Evolutionary conservation across 1,140 invertebrate species (phyloP).

Genomic region (Philopotamus ludificatus): DNA sequence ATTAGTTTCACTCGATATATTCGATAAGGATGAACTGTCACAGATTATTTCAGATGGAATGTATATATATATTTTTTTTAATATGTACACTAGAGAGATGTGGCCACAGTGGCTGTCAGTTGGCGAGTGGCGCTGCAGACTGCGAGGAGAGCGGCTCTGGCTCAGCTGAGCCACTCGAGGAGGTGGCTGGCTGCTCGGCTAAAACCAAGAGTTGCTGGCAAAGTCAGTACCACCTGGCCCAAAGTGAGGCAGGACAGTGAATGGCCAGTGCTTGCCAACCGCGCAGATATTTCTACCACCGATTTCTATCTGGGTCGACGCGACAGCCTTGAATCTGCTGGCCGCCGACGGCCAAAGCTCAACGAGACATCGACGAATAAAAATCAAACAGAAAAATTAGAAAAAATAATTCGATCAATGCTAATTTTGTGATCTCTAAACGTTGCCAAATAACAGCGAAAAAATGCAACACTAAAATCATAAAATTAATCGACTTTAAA

Average conservation of each 20-base stretch:
- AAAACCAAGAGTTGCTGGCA: constrained; percentile 36
- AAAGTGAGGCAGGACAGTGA: constrained; percentile 40
- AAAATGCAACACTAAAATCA: not conserved
- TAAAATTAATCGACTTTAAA: too few relatives aligned
- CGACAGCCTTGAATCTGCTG: constrained; percentile 36
- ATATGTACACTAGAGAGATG: constrained; percentile 36
- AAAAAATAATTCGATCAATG: not conserved
- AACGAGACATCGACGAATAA: not conserved
- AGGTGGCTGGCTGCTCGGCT: constrained; percentile 36
- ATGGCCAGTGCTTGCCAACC: constrained; percentile 36
- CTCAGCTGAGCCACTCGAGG: constrained; percentile 23
- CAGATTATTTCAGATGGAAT: too few relatives aligned
- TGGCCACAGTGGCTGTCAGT: constrained; percentile 31
- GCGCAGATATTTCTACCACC: constrained; percentile 36
- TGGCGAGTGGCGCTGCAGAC: constrained; percentile 30
- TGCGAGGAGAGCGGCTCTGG: constrained; percentile 31
- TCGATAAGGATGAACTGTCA: too few relatives aligned
- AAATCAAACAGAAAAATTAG: not conserved
- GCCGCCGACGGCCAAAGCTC: constrained; percentile 1
- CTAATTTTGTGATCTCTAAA: not conserved
- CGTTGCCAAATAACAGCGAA: not conserved
- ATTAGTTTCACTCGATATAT: too few relatives aligned
- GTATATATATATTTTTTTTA: not conserved
- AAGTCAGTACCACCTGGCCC: constrained; percentile 18
- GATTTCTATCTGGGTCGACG: constrained; percentile 34